These are phyloP conservation scores for Oncorhynchus tshawytscha DNA, from an alignment of 2,113 vertebrate species.

Conservation along the genomic window DNA sequence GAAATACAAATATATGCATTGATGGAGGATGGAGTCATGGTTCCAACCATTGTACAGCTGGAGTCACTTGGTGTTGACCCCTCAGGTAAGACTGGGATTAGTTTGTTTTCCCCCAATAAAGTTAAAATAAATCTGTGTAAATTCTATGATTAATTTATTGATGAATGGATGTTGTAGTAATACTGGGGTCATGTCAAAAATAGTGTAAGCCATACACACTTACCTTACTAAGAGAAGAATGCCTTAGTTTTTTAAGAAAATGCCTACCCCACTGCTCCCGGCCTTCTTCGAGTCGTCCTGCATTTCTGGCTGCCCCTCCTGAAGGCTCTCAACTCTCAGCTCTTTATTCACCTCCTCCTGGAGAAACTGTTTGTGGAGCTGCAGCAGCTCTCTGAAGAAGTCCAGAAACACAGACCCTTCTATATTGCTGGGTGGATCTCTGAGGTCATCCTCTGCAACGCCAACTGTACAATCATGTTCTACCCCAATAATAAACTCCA, in stretches of 20 bases:
- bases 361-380: slow-evolving; percentile 85
- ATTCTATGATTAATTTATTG: no score
- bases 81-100: slow-evolving; percentile 66
- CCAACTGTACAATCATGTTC: slow-evolving; percentile 49
- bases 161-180: no score
- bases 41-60: slow-evolving; percentile 86
- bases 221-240: not conserved
- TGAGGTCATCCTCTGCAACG: slow-evolving; percentile 82
- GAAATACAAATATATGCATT: slow-evolving; percentile 77
- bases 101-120: not conserved
- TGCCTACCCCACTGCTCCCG: slow-evolving; percentile 24
- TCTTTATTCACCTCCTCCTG: slow-evolving; percentile 82
- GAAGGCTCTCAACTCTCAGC: slow-evolving; percentile 75
- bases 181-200: no score
- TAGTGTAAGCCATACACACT: no score
- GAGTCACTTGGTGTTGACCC: slow-evolving; percentile 78
- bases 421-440: slow-evolving; percentile 87
- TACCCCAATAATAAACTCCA: not conserved
- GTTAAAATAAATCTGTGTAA: not conserved
- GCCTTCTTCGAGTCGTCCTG: slow-evolving; percentile 76
- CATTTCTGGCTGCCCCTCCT: slow-evolving; percentile 92
- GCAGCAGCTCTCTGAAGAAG: slow-evolving; percentile 69
- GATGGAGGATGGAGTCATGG: slow-evolving; percentile 87
- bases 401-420: slow-evolving; percentile 66
- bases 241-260: not conserved